Conservation (phyloP, 2,113 vertebrate genomes). For the Gulo gulo region DNA sequence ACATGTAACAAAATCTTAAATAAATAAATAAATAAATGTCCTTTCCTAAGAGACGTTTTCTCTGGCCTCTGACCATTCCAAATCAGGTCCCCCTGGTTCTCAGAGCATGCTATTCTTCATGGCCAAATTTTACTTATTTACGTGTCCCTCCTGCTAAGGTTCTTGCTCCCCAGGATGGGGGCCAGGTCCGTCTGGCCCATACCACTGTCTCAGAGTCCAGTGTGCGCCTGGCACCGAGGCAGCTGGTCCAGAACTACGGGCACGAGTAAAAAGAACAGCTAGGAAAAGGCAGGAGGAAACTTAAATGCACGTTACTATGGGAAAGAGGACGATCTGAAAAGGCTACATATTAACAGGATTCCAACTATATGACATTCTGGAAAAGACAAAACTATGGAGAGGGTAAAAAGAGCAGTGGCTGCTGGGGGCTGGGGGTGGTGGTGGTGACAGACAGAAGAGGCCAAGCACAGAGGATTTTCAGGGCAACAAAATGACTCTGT, state of each 20-base stretch:
- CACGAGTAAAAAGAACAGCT: background rate
- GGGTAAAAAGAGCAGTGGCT: background rate
- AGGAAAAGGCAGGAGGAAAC: background rate
- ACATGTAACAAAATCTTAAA: background rate
- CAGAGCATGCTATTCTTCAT: background rate
- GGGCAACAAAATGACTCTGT: background rate
- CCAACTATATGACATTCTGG: background rate
- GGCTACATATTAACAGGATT: too few species aligned
- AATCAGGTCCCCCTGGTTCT: background rate
- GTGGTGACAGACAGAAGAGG: background rate
- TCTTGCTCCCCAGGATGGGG: background rate
- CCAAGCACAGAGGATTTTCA: background rate
- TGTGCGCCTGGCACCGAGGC: background rate
- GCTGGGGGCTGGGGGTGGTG: rapidly evolving
- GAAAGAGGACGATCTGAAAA: background rate
- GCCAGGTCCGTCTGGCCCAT: background rate
- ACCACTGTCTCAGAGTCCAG: background rate
- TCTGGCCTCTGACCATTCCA: background rate
- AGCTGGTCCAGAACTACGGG: background rate
- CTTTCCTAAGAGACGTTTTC: background rate
- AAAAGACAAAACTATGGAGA: background rate
- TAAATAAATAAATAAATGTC: background rate
- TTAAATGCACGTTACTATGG: background rate
- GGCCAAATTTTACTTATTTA: background rate
- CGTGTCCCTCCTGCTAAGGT: background rate